Conservation (phyloP, 2,797 vertebrate genomes). For the Telmatherina bonti region DNA sequence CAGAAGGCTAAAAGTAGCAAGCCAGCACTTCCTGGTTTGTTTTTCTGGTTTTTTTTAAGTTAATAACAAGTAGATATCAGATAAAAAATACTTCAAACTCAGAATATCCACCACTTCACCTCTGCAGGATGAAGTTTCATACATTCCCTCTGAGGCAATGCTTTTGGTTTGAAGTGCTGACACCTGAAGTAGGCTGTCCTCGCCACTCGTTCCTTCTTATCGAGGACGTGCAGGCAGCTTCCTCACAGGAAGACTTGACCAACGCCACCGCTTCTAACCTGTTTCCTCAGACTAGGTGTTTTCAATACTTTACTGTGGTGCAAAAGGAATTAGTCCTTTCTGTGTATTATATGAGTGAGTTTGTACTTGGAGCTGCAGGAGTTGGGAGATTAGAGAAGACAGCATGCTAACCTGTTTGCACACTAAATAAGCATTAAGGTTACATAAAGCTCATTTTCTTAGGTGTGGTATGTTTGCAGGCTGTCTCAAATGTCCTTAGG, state of each 20-base stretch:
- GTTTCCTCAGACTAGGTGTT: conserved; percentile 45
- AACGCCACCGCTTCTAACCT: conserved; percentile 52
- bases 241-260: conserved; percentile 60
- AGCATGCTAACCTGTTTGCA: conserved; percentile 8
- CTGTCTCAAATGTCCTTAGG: not conserved
- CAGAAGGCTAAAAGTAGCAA: conserved; percentile 16
- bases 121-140: conserved; percentile 55
- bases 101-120: conserved; percentile 72
- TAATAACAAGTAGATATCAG: conserved; percentile 59
- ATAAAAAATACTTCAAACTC: conserved; percentile 53
- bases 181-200: conserved; percentile 72
- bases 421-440: conserved; percentile 9
- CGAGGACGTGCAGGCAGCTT: conserved; percentile 70
- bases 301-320: conserved; percentile 47
- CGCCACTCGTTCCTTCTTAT: conserved; percentile 67
- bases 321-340: conserved; percentile 52
- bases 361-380: conserved; percentile 28
- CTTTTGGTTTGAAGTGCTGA: conserved; percentile 76
- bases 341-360: conserved; percentile 27
- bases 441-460: conserved; percentile 18
- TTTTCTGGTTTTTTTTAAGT: conserved; percentile 27
- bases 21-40: not conserved
- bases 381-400: conserved; percentile 35
- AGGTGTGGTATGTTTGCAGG: conserved; percentile 9
- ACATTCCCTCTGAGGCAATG: conserved; percentile 55